Evolutionary conservation across 2,797 vertebrate genomes (phyloP).

Genomic region (Podarcis lilfordi): DNA sequence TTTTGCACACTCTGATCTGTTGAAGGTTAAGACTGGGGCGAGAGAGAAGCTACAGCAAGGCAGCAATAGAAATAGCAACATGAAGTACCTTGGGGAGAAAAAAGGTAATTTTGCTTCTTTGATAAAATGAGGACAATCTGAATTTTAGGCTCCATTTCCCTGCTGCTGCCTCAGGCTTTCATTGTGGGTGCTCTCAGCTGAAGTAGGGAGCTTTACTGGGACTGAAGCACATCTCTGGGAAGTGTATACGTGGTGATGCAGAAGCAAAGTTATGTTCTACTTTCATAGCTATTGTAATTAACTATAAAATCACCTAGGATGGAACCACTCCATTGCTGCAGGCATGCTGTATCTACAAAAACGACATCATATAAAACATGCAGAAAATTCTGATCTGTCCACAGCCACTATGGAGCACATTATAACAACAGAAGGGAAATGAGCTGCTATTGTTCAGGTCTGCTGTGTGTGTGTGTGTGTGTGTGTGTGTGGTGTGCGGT

Average conservation of each 20-base stretch:
- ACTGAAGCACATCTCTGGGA: conserved; percentile 14
- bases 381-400: conserved; percentile 25
- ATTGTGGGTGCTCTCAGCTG: conserved; percentile 24
- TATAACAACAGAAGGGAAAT: conserved; percentile 16
- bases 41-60: conserved; percentile 9
- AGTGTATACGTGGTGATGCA: background rate
- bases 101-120: conserved; percentile 45
- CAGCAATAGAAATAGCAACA: conserved; percentile 34
- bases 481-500: no score
- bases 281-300: conserved; percentile 48
- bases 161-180: conserved; percentile 51
- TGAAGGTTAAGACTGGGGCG: background rate
- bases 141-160: conserved; percentile 66
- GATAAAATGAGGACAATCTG: conserved; percentile 60
- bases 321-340: conserved; percentile 21
- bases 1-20: background rate
- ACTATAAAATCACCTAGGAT: conserved; percentile 46
- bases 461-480: no score
- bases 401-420: conserved; percentile 3
- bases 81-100: conserved; percentile 32
- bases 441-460: background rate
- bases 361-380: conserved; percentile 7
- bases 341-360: background rate
- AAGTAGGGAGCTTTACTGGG: conserved; percentile 44
- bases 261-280: conserved; percentile 43